Evolutionary conservation across 2,113 vertebrate species (phyloP).

Genomic region (Anser cygnoides): DNA sequence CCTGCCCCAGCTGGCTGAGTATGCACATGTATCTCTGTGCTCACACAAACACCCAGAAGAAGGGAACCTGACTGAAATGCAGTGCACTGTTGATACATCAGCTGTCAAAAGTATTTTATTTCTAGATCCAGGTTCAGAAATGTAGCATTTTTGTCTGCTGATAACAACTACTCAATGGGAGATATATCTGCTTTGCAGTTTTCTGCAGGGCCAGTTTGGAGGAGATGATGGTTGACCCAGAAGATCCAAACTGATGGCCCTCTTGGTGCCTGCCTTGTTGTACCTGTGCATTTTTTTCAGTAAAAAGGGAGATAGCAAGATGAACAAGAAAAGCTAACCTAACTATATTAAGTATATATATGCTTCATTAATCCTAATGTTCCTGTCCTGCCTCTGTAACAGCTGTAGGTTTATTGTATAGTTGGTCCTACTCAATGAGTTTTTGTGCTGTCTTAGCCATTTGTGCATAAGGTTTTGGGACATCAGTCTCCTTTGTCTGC

Average conservation of each 20-base stretch:
- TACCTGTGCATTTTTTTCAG: conserved; percentile 47
- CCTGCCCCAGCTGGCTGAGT: not conserved
- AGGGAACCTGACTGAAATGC: not conserved
- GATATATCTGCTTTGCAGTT: not conserved
- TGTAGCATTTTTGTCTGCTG: not conserved
- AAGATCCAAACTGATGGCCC: conserved; percentile 3
- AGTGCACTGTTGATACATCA: not conserved
- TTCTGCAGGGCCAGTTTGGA: not conserved
- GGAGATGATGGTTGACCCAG: not conserved
- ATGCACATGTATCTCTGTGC: not conserved
- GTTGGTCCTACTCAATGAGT: not conserved
- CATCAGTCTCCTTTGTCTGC: not conserved
- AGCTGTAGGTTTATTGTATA: not conserved
- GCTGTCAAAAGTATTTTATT: not conserved
- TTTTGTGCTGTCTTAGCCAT: not conserved
- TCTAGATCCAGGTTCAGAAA: not conserved
- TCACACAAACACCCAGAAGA: rapidly evolving
- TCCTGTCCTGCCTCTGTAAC: not conserved
- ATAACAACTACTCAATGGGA: not conserved
- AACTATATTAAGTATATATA: not conserved
- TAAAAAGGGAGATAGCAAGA: not conserved
- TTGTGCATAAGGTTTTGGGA: not conserved
- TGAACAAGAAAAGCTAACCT: conserved; percentile 55
- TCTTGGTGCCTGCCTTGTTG: not conserved
- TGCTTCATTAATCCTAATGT: not conserved